These are phyloP conservation scores for Alligator mississippiensis DNA, from an alignment of 2,113 vertebrate genomes.

Conservation along the genomic window DNA sequence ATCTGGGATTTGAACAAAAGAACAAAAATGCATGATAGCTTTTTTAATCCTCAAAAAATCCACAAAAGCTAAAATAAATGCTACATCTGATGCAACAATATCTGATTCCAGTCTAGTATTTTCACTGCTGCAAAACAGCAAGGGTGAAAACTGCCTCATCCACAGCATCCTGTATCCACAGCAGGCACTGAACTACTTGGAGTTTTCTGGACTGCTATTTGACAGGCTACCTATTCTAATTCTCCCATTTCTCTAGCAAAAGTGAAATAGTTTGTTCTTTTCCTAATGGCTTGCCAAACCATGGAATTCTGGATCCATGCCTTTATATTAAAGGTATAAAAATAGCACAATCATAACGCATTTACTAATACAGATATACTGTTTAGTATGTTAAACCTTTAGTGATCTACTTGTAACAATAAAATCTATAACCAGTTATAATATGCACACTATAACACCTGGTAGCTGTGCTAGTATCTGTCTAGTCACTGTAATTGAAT, in stretches of 20 bases:
- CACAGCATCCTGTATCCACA: neutral
- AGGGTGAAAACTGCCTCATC: neutral
- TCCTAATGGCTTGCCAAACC: neutral
- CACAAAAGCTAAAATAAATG: neutral
- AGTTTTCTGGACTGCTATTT: neutral
- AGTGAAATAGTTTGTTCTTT: neutral
- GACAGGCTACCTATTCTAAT: neutral
- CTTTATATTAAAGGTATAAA: neutral
- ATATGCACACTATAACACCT: rapidly evolving
- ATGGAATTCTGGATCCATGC: neutral
- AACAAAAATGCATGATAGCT: neutral
- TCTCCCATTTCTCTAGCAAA: neutral
- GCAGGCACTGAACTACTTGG: neutral
- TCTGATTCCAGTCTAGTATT: neutral
- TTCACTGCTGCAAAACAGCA: neutral
- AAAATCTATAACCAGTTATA: neutral
- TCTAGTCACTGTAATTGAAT: neutral
- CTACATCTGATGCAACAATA: neutral
- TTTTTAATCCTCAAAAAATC: neutral
- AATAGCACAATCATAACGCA: neutral
- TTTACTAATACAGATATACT: neutral
- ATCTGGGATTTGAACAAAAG: too few relatives aligned
- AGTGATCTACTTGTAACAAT: neutral
- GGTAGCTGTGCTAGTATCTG: neutral
- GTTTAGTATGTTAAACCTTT: neutral